Evolutionary conservation across 2,797 vertebrate species (phyloP).

Genomic region (Eidolon dupreanum): DNA sequence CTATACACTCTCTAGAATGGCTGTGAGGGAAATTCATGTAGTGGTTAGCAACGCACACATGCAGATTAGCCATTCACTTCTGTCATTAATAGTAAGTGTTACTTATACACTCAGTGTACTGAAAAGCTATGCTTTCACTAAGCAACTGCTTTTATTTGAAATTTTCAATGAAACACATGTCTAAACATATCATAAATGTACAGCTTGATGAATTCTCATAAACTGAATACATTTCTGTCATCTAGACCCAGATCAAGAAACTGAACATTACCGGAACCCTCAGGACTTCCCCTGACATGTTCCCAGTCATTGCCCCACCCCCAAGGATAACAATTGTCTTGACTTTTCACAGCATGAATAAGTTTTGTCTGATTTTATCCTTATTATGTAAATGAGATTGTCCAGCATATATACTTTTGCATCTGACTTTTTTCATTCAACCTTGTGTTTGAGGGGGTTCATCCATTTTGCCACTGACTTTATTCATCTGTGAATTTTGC

Average conservation of each 20-base stretch:
- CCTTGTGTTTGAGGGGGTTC: not conserved
- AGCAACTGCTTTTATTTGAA: not conserved
- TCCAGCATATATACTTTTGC: not conserved
- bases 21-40: not conserved
- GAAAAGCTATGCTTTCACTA: not conserved
- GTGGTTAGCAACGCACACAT: not conserved
- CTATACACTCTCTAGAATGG: not conserved
- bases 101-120: not conserved
- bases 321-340: no score
- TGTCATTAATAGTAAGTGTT: not conserved
- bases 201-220: not conserved
- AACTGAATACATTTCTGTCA: no score
- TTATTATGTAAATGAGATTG: not conserved
- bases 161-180: not conserved
- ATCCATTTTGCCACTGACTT: not conserved
- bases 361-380: not conserved
- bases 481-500: not conserved
- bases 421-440: not conserved
- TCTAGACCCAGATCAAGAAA: not conserved
- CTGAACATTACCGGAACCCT: rapidly evolving
- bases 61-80: not conserved
- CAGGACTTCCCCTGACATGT: no score
- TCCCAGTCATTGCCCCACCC: not conserved
- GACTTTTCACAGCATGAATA: not conserved
- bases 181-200: not conserved